phyloP scores from a whole-genome alignment of 2,797 vertebrate species.

The Sus cebifrons region DNA sequence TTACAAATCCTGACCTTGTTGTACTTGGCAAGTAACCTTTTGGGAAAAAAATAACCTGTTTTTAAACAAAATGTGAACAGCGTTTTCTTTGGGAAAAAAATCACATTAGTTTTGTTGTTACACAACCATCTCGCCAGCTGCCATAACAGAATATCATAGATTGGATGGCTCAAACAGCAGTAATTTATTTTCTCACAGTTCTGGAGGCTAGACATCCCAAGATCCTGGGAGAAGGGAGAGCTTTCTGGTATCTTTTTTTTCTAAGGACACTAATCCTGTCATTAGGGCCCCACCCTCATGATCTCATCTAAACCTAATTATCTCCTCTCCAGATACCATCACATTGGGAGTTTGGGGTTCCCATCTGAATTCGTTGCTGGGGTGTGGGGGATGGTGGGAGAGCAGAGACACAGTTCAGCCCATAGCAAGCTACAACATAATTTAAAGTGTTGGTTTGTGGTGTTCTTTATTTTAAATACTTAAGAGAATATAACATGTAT shows the following conservation, averaged over 20 bases:
- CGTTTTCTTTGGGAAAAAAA: background rate
- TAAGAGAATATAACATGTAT: background rate
- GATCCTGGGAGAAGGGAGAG: background rate
- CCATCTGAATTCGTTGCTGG: background rate
- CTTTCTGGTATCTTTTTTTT: background rate
- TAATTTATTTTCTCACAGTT: background rate
- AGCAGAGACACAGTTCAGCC: background rate
- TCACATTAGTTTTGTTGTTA: background rate
- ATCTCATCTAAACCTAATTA: background rate
- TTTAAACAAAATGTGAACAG: conserved; percentile 55
- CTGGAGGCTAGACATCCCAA: background rate
- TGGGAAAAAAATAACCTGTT: conserved; percentile 39
- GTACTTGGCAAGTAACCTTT: conserved; percentile 69
- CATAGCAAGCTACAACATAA: background rate
- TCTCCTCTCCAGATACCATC: background rate
- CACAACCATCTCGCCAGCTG: background rate
- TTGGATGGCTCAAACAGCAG: background rate
- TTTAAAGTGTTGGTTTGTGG: conserved; percentile 57
- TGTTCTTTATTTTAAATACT: conserved; percentile 22
- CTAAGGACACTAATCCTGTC: background rate
- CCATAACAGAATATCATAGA: background rate
- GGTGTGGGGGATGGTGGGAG: background rate
- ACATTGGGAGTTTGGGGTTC: background rate
- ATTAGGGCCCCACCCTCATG: background rate
- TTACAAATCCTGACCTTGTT: conserved; percentile 72